Evolutionary conservation across 2,888 invertebrate species (phyloP), one percentile per base, ranked within the genome.

Genomic region (Camponotus fellah): DNA sequence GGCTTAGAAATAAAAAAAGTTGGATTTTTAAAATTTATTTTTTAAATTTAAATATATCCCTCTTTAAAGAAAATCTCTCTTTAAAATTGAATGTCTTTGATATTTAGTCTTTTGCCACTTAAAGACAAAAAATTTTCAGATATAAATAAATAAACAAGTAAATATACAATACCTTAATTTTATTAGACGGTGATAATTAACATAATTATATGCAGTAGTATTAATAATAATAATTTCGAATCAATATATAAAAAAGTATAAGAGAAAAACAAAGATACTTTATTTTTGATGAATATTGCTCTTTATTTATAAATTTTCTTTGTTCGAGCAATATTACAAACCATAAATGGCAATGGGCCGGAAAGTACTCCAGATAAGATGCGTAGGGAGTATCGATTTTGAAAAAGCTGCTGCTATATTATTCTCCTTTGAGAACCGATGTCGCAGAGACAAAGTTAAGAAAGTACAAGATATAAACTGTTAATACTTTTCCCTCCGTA

Each of bases 391-490:
- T 90, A 89, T 90, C 87, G 90, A 90, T 86, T 85, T 66, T 58
- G 8, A 34, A 65, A 34, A 84, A 89, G 84, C 83, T 85, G 89
- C 86, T 86, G 82, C 85, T 82, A 53, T 53, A 75, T 86, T 86
- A 81, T 88, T 91, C n/a, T 53, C 86, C 89, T 90, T 87, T 76
- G 88, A 87, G 88, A 82, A 58, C 34, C 79, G 86, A 88, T 81
- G 86, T 83, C 85, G 81, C 86, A 79, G 40, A 71, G 84, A 88
- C 77, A 87, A 82, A 82, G 60, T 83, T 86, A 87, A 91, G 87
- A 87, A 85, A 80, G 69, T 82, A 68, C 80, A 75, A 85, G 88
- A 91, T 49, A n/a, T 90, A 89, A 89, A 92, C 91, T 87, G 90
- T 90, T 89, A 89, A 92, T 89, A 86, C 82, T 84, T 80, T 66